Conservation (phyloP, 2,888 invertebrate genomes). For the Dinocampus coccinellae region DNA sequence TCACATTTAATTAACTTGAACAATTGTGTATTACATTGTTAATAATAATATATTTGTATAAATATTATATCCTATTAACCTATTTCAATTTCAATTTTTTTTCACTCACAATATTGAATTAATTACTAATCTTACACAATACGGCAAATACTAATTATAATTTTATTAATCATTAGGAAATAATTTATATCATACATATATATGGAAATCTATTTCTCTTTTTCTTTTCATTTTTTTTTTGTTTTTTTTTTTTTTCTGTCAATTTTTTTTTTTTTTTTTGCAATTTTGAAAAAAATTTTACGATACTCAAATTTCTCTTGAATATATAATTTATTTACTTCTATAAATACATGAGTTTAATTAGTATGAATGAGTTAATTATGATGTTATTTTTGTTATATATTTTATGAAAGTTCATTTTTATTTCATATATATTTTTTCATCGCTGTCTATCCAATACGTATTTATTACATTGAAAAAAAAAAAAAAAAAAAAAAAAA, state of each 20-base stretch:
- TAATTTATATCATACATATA: too few relatives aligned
- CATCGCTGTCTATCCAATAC: too few relatives aligned
- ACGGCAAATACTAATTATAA: not conserved
- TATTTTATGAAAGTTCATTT: conserved; percentile 3
- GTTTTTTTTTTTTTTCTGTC: not conserved
- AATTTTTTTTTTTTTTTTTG: not conserved
- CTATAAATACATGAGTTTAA: not conserved
- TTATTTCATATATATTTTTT: not conserved
- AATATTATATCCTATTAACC: conserved; percentile 7
- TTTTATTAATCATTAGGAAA: not conserved
- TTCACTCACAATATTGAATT: not conserved
- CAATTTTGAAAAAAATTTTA: not conserved
- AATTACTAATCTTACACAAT: too few relatives aligned
- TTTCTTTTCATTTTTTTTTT: too few relatives aligned
- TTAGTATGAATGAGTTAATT: not conserved
- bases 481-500: too few relatives aligned
- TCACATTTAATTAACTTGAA: conserved; percentile 4
- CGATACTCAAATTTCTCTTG: not conserved
- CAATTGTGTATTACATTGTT: conserved; percentile 3
- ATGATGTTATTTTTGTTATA: not conserved
- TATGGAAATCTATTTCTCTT: too few relatives aligned
- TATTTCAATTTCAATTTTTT: conserved; percentile 3
- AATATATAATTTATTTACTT: not conserved
- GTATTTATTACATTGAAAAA: too few relatives aligned
- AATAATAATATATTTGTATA: not conserved